These are phyloP conservation scores for Drosophila orena DNA, from an alignment of 1,140 invertebrate species.

Conservation along the genomic window DNA sequence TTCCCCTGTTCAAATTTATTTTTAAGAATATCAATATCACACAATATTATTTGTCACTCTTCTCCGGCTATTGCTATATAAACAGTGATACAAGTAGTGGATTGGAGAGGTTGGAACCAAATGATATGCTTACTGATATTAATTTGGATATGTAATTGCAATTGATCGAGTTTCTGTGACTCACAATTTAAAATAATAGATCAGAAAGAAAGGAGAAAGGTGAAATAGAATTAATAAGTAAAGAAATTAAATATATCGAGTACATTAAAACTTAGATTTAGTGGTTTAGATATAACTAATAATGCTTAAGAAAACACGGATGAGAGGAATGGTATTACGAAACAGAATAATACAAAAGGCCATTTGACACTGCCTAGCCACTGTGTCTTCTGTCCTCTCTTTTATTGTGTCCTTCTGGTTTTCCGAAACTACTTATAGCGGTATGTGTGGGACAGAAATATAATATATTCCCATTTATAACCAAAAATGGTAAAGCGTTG, in stretches of 20 bases:
- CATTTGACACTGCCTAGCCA: constrained; percentile 39
- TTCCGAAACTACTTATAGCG: constrained; percentile 10
- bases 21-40: constrained; percentile 7
- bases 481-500: constrained; percentile 2
- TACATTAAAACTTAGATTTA: constrained; percentile 61
- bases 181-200: constrained; percentile 43
- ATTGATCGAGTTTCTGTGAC: constrained; percentile 40
- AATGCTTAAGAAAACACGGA: constrained; percentile 26
- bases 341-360: constrained; percentile 21
- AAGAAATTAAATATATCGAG: constrained; percentile 61
- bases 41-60: constrained; percentile 5
- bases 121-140: constrained; percentile 21
- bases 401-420: constrained; percentile 19
- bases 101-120: constrained; percentile 2
- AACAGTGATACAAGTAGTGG: constrained; percentile 21
- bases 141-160: constrained; percentile 25
- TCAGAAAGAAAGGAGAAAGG: constrained; percentile 74
- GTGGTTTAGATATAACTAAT: constrained; percentile 43
- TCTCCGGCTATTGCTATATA: constrained; percentile 5
- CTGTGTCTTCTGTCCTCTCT: constrained; percentile 24
- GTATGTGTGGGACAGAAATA: not conserved
- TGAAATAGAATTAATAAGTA: constrained; percentile 78
- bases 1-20: not conserved
- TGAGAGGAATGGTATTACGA: constrained; percentile 14
- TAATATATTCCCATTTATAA: not conserved